Conservation (phyloP, 2,888 invertebrate genomes). For the Heliconius erato region DNA sequence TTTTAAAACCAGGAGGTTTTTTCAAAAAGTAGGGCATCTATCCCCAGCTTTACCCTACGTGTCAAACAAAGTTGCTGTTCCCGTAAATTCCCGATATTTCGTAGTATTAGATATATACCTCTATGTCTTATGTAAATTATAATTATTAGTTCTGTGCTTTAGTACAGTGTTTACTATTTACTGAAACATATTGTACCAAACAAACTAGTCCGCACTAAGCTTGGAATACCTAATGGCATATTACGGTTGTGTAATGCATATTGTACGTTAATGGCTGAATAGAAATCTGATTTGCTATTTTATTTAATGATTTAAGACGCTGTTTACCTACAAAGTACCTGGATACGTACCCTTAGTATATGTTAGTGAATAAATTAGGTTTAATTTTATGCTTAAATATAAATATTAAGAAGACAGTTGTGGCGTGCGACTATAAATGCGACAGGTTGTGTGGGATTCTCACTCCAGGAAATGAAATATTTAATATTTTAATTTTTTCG, state of each 20-base stretch:
- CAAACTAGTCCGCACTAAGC: background rate
- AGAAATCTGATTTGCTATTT: background rate
- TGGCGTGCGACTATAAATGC: no score
- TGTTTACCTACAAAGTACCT: background rate
- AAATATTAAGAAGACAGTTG: no score
- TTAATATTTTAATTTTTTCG: no score
- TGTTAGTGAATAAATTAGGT: no score
- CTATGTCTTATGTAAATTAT: background rate
- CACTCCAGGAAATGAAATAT: no score
- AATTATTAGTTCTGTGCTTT: background rate
- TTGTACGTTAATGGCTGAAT: background rate
- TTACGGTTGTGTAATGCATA: background rate
- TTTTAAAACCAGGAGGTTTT: no score
- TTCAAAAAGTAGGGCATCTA: no score
- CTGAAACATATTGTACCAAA: background rate
- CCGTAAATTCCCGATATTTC: background rate
- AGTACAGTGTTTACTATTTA: background rate
- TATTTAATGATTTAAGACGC: background rate
- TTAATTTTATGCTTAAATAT: no score
- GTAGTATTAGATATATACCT: background rate
- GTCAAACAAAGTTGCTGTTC: no score
- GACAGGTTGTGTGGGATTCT: no score
- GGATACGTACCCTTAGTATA: no score
- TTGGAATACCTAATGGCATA: background rate
- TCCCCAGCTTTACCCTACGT: no score